Conservation (phyloP, 64 coral and sea anemone genomes). For the Hydrozoanthus tunicans region DNA sequence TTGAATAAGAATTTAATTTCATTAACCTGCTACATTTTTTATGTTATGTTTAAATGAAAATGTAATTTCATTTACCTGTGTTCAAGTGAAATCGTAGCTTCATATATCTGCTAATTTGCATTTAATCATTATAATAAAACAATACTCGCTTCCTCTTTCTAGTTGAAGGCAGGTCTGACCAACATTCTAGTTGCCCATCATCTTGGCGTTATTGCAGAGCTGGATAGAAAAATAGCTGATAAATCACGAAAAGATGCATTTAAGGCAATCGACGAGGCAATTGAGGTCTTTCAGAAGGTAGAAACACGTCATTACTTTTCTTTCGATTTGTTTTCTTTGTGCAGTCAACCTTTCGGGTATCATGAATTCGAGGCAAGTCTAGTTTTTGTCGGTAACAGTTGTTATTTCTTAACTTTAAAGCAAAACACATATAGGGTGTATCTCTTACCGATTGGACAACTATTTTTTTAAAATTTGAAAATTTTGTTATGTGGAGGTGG, state of each 20-base stretch:
- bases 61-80: too few species aligned
- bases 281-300: conserved; percentile 88
- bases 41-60: too few species aligned
- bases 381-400: too few species aligned
- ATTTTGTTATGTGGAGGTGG: too few species aligned
- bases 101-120: background rate
- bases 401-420: too few species aligned
- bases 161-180: conserved; percentile 82
- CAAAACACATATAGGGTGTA: too few species aligned
- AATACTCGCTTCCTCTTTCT: background rate
- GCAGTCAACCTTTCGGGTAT: background rate
- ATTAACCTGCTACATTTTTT: too few species aligned
- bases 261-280: conserved; percentile 74
- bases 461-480: too few species aligned
- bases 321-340: background rate
- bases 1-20: too few species aligned
- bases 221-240: conserved; percentile 52
- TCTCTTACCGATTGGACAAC: too few species aligned
- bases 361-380: background rate
- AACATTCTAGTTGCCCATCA: conserved; percentile 91
- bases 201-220: conserved; percentile 81
- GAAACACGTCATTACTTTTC: background rate
- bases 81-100: background rate
- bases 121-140: background rate
- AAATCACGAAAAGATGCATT: conserved; percentile 69